Conservation (phyloP, 2,888 invertebrate genomes). For the Lithophane leautieri region DNA sequence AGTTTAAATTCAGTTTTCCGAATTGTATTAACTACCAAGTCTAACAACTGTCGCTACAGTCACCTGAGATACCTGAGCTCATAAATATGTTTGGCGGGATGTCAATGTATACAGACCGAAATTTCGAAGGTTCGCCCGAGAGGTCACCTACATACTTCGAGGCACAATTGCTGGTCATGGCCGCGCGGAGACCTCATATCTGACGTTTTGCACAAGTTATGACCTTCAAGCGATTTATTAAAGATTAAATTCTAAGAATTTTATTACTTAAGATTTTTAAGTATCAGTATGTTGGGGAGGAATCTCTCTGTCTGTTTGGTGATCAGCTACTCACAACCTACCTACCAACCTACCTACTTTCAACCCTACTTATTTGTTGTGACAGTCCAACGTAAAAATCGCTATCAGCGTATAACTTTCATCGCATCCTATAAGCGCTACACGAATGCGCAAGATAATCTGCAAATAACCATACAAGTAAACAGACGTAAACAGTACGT, state of each 20-base stretch:
- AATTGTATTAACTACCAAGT: background rate
- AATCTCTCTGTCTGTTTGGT: background rate
- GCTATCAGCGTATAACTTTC: constrained; percentile 34
- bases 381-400: background rate
- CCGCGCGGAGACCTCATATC: constrained; percentile 81
- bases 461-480: constrained; percentile 77
- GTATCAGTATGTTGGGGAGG: background rate
- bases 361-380: background rate
- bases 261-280: background rate
- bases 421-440: constrained; percentile 37
- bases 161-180: constrained; percentile 84
- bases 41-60: constrained; percentile 25
- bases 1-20: constrained; percentile 1
- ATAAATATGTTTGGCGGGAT: constrained; percentile 73
- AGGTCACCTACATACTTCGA: constrained; percentile 88
- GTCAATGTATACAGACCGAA: constrained; percentile 82
- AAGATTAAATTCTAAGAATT: background rate
- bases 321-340: background rate
- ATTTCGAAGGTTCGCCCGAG: constrained; percentile 81
- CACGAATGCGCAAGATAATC: constrained; percentile 67
- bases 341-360: background rate
- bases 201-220: constrained; percentile 68
- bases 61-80: constrained; percentile 38
- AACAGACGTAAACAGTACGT: constrained; percentile 74
- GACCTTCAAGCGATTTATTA: constrained; percentile 63